Conservation (phyloP, 2,797 vertebrate genomes). For the Amniataba percoides region DNA sequence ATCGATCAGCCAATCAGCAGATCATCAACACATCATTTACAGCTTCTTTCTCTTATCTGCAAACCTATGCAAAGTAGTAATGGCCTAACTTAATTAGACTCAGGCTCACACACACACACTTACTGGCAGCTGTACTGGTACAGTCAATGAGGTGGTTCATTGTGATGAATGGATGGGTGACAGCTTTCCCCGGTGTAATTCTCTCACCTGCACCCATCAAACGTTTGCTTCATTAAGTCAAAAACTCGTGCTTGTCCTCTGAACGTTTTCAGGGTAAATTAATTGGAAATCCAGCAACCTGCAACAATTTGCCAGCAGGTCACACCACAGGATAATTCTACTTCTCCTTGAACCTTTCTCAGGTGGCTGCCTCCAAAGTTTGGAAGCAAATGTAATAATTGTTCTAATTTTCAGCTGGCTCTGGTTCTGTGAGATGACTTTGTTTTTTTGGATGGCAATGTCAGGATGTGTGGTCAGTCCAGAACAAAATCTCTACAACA, state of each 20-base stretch:
- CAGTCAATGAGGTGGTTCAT: slow-evolving; percentile 76
- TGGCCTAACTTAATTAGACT: slow-evolving; percentile 61
- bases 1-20: slow-evolving; percentile 57
- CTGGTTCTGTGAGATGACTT: neutral
- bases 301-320: slow-evolving; percentile 17
- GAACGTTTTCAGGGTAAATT: slow-evolving; percentile 47
- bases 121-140: slow-evolving; percentile 56
- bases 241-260: slow-evolving; percentile 40
- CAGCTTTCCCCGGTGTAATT: slow-evolving; percentile 42
- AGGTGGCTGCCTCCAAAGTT: neutral
- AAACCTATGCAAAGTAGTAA: slow-evolving; percentile 58
- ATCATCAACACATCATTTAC: slow-evolving; percentile 56
- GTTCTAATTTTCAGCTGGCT: neutral
- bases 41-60: slow-evolving; percentile 45
- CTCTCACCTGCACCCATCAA: slow-evolving; percentile 48
- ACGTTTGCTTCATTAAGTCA: slow-evolving; percentile 60
- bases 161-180: slow-evolving; percentile 70
- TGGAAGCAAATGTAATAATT: neutral
- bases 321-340: slow-evolving; percentile 1
- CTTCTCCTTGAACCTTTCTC: slow-evolving; percentile 29
- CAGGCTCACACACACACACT: slow-evolving; percentile 9
- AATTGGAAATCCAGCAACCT: slow-evolving; percentile 43
- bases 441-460: neutral
- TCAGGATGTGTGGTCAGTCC: neutral
- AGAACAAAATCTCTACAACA: neutral